Percentiles rank a stretch among this genome's conserved stretches.
Evolutionary conservation across 2,888 invertebrate genomes (phyloP).

Genomic region (Cephalotes varians): DNA sequence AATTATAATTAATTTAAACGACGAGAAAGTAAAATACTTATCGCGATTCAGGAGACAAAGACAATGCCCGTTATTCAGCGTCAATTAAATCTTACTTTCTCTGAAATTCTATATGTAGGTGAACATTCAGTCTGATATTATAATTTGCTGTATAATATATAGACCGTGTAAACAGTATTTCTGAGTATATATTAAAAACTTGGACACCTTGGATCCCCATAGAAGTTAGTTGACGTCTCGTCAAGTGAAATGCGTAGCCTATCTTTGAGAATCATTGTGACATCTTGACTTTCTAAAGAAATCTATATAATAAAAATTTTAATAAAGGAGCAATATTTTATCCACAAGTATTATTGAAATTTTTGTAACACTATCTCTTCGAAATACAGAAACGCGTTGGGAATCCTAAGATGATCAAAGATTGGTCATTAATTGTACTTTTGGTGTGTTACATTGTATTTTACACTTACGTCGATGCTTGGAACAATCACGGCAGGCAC

Average conservation of each 20-base stretch:
- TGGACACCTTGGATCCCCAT: constrained; percentile 15
- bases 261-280: neutral
- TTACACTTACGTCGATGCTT: constrained; percentile 47
- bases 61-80: constrained; percentile 54
- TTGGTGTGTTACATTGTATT: constrained; percentile 35
- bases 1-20: constrained; percentile 22
- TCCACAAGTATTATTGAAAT: neutral
- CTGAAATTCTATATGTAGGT: constrained; percentile 29
- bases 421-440: constrained; percentile 1
- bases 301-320: neutral
- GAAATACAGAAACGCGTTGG: neutral
- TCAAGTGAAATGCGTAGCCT: neutral
- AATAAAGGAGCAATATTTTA: neutral
- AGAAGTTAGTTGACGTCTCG: constrained; percentile 38
- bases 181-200: constrained; percentile 69
- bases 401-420: neutral
- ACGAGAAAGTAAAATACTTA: constrained; percentile 47
- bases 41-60: constrained; percentile 41
- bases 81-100: constrained; percentile 77
- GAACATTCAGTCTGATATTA: neutral
- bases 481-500: constrained; percentile 57
- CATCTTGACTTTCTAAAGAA: neutral
- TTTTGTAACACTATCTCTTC: neutral
- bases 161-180: constrained; percentile 68
- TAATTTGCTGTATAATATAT: constrained; percentile 58